These are phyloP conservation scores for Steinernema scapterisci DNA, from an alignment of 2,888 invertebrate species.

Conservation along the genomic window DNA sequence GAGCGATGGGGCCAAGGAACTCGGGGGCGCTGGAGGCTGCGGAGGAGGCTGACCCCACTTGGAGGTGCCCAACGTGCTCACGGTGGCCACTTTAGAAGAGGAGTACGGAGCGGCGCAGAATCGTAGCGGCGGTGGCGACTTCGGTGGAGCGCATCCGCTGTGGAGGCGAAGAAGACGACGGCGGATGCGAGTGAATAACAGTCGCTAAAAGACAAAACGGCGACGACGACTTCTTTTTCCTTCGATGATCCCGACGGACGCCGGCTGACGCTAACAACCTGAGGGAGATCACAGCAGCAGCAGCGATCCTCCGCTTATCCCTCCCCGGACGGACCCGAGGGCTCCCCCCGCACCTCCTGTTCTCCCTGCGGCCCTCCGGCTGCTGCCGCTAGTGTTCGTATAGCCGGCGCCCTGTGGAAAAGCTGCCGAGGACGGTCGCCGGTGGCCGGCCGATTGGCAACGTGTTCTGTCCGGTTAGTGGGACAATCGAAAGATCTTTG, in stretches of 20 bases:
- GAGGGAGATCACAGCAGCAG: conserved; percentile 8
- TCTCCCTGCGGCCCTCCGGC: not conserved
- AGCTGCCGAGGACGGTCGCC: no score
- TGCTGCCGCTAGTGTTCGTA: conserved; percentile 4
- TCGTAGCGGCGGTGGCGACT: conserved; percentile 20
- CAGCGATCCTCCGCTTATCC: conserved; percentile 20
- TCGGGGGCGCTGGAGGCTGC: not conserved
- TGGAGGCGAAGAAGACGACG: conserved; percentile 4
- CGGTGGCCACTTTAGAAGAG: conserved; percentile 29
- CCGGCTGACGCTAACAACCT: conserved; percentile 33
- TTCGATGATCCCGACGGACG: conserved; percentile 18
- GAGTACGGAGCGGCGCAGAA: not conserved
- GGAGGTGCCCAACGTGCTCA: conserved; percentile 26
- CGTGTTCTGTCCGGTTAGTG: no score
- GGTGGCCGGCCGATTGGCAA: no score
- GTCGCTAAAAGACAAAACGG: conserved; percentile 4
- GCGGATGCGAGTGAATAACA: conserved; percentile 27
- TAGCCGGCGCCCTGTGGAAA: not conserved
- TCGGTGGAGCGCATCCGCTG: conserved; percentile 6
- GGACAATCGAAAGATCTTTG: no score
- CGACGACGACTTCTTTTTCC: conserved; percentile 23
- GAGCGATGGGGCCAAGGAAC: conserved; percentile 14
- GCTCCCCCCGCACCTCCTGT: conserved; percentile 28
- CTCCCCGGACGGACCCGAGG: not conserved
- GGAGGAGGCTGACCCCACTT: conserved; percentile 32